Evolutionary conservation across 2,888 invertebrate species (phyloP).

Genomic region (Plagiodera versicolora): DNA sequence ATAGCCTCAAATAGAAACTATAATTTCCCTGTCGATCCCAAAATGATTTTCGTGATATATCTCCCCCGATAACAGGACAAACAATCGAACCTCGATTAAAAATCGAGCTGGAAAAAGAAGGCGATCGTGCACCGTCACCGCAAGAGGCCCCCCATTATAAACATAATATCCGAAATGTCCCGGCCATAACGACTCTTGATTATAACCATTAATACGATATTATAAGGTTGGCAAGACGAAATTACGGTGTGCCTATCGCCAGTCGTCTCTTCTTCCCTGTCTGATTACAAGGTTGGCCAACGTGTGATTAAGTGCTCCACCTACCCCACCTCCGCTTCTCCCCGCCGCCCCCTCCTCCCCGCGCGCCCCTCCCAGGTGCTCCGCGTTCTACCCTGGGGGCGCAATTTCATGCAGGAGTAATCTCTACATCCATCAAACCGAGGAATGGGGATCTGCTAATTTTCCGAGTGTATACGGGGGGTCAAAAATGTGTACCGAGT

Average conservation of each 20-base stretch:
- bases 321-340: conserved; percentile 18
- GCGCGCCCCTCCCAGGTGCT: conserved; percentile 28
- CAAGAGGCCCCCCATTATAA: not conserved
- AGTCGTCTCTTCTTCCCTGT: conserved; percentile 21
- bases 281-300: conserved; percentile 35
- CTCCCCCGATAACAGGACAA: conserved; percentile 19
- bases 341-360: conserved; percentile 19
- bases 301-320: conserved; percentile 38
- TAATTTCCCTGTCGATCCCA: conserved; percentile 23
- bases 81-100: not conserved
- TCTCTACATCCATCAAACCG: conserved; percentile 20
- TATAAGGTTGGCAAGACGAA: conserved; percentile 35
- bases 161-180: conserved; percentile 24
- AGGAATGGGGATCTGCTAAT: not conserved
- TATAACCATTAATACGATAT: conserved; percentile 39
- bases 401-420: conserved; percentile 28
- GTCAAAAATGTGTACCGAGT: too few relatives aligned
- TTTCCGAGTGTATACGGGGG: too few relatives aligned
- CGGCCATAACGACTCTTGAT: conserved; percentile 35
- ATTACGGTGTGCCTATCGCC: conserved; percentile 34
- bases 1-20: not conserved
- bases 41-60: conserved; percentile 23
- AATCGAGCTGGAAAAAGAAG: not conserved
- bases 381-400: conserved; percentile 23
- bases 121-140: not conserved